Base-by-base conservation (phyloP, 2,113 vertebrate genomes). In the Microtus oregoni region DNA sequence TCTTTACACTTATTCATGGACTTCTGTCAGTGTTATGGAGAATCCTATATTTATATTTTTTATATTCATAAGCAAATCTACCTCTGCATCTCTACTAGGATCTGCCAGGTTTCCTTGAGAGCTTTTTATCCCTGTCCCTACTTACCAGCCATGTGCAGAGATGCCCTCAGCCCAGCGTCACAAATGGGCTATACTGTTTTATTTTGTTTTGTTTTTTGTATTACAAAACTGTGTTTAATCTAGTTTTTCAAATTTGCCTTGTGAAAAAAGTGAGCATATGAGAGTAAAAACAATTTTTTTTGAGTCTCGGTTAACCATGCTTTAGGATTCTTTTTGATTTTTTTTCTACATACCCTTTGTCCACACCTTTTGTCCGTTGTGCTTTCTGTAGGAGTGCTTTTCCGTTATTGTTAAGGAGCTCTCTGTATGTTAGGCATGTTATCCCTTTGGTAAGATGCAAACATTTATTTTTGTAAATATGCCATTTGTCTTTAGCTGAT, bases 271-370 rank as follows among this genome's bases (percentile, higher is more conserved):
- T 82, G 28, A 94, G 81, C 50, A 24, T 58, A 5, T 65, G 7
- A 47, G 63, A 94, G 47, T 92, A 58, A 82, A n/a, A 3, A 77
- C 19, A 50, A 44, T 50, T 26, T 44, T 26, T 55, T 85, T 90
- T 68, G 35, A 89, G 28, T 67, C 15, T 86, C 1, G 20, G 41
- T 68, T 47, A 28, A 41, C n/a, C 41, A 47, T 86, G 41, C 63
- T 67, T 86, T 86, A 35, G 35, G 65, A 24, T 28, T 85, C 85
- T 95, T 96, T 93, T 97, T 73, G 2, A 78, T 68, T 15, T 35
- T 91, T 91, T 20, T 85, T 76, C 35, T 70, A 7, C 41, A 20
- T 55, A 55, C 0, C 63, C 15, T 22, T 22, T 91, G 26, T 78
- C 68, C 5, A 63, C 67, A 72, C 32, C 3, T 67, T 70, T 92